phyloP scores from a whole-genome alignment of 2,797 vertebrate species.

The Caiman crocodilus region DNA sequence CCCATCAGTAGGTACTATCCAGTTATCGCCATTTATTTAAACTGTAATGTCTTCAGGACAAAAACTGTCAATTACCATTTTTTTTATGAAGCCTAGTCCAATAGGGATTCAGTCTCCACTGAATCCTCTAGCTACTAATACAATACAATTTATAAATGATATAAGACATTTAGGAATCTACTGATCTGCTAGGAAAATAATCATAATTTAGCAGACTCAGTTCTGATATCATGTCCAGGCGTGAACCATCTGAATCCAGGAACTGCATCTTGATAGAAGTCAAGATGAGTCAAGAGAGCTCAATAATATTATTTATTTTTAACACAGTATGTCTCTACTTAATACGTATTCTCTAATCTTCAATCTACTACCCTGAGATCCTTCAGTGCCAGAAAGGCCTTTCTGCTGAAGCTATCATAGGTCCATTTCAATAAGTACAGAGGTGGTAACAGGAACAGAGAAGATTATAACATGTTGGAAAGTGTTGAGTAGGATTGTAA shows the following conservation, averaged over 20 bases:
- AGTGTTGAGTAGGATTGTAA: not conserved
- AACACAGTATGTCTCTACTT: too few relatives aligned
- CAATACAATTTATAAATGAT: not conserved
- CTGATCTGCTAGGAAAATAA: not conserved
- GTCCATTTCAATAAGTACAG: not conserved
- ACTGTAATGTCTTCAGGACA: not conserved
- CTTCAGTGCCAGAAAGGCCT: not conserved
- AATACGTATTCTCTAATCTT: too few relatives aligned
- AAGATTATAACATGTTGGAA: not conserved
- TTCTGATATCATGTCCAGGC: not conserved
- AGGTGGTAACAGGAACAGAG: not conserved
- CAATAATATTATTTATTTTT: too few relatives aligned
- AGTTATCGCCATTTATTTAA: not conserved
- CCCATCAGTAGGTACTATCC: not conserved
- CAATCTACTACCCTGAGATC: too few relatives aligned
- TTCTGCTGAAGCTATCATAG: fast-evolving
- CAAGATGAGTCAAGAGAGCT: not conserved
- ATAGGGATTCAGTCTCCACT: not conserved
- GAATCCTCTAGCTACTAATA: not conserved
- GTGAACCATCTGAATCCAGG: not conserved
- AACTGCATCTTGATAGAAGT: not conserved
- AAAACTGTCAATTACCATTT: not conserved
- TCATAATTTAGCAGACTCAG: not conserved
- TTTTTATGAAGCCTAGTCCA: not conserved
- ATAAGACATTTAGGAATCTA: not conserved